A percentile compares a stretch with the other conserved stretches of the same genome.
phyloP scores from a whole-genome alignment of 2,888 invertebrate species.

The Macaria liturata region DNA sequence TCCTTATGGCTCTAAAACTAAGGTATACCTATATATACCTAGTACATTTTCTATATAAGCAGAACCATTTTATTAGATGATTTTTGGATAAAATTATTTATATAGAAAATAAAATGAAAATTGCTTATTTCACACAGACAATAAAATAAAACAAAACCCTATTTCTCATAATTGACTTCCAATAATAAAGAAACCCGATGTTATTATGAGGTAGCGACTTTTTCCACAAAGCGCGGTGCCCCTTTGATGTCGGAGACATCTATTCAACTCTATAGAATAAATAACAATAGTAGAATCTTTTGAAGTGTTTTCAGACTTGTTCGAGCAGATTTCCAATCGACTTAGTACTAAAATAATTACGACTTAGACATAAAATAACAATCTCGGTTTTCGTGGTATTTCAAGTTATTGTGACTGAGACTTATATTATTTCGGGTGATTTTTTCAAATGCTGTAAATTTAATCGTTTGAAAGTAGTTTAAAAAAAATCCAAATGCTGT shows the following conservation, averaged over 20 bases:
- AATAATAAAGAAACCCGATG: constrained; percentile 52
- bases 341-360: constrained; percentile 21
- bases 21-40: too few relatives aligned
- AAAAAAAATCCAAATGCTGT: too few relatives aligned
- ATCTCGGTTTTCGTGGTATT: not conserved
- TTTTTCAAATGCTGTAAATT: too few relatives aligned
- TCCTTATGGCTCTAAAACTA: too few relatives aligned
- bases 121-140: not conserved
- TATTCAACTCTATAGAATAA: constrained; percentile 50
- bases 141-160: constrained; percentile 8
- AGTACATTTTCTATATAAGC: too few relatives aligned
- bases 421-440: too few relatives aligned
- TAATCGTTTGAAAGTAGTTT: too few relatives aligned
- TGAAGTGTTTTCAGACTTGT: constrained; percentile 51
- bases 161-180: constrained; percentile 30
- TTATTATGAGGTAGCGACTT: constrained; percentile 47
- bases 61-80: too few relatives aligned
- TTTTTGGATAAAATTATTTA: too few relatives aligned
- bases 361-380: constrained; percentile 14
- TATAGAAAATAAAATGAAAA: too few relatives aligned
- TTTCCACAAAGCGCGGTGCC: constrained; percentile 47
- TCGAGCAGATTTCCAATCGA: constrained; percentile 49
- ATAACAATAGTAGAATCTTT: constrained; percentile 53
- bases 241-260: constrained; percentile 55
- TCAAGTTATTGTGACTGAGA: too few relatives aligned